Evolutionary conservation across 2,888 invertebrate species (phyloP).

Genomic region (Adelognathus sp.): DNA sequence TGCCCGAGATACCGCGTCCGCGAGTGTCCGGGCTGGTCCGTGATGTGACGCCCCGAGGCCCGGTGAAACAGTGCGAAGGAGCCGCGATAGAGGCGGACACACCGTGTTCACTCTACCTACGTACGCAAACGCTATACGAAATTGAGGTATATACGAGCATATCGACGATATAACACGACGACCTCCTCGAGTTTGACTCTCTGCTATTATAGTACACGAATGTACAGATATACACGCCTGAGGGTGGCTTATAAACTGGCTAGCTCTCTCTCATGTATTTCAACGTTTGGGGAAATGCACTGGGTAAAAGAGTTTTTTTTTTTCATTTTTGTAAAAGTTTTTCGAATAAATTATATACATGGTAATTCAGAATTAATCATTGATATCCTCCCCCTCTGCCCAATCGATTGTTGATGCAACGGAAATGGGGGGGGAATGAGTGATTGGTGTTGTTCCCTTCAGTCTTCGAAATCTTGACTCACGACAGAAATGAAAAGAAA

Average conservation of each 20-base stretch:
- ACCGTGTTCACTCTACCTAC: not conserved
- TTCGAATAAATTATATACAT: not conserved
- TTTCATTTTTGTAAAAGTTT: not conserved
- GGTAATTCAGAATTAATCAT: not conserved
- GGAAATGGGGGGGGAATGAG: no score
- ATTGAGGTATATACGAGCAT: not conserved
- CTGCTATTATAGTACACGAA: slow-evolving; percentile 29
- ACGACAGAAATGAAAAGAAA: no score
- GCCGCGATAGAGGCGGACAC: not conserved
- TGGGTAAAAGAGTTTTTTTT: not conserved
- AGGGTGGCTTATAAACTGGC: not conserved
- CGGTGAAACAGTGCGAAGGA: not conserved
- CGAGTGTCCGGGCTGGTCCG: slow-evolving; percentile 3
- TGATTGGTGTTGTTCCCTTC: no score
- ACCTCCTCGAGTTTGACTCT: slow-evolving; percentile 27
- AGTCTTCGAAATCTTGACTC: no score
- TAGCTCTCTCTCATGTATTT: not conserved
- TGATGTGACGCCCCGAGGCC: not conserved
- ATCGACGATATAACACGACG: slow-evolving; percentile 3
- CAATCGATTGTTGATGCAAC: no score
- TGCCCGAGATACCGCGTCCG: slow-evolving; percentile 11
- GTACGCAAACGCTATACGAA: slow-evolving; percentile 10
- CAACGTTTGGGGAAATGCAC: not conserved
- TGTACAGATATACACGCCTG: slow-evolving; percentile 3
- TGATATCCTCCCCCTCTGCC: no score